Evolutionary conservation across 2,888 invertebrate genomes (phyloP), one percentile per base, ranked within the genome.

Genomic region (Furcula furcula): DNA sequence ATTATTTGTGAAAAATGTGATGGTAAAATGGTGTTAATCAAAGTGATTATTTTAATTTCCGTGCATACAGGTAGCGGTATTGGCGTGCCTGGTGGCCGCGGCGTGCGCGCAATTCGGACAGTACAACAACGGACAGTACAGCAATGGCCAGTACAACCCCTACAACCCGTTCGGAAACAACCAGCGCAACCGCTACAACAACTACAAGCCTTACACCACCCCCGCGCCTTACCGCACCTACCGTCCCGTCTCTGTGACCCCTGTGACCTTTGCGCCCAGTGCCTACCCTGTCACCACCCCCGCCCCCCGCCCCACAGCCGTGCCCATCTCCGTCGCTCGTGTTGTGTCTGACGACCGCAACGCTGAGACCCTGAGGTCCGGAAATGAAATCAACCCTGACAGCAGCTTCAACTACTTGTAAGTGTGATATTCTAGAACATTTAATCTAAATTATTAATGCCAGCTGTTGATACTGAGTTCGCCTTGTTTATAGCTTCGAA

Each of bases 371-470:
- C 37, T 90, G 29, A 82, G 65, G 43, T 78, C 62, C 51, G 79
- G 72, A 20, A 85, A 84, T 40, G 90, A 90, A 4, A 60, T 83
- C 38, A 77, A 77, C 55, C 85, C 87, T 30, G 91, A 91, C 46
- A 91, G 91, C 49, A 79, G 77, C 54, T 91, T 86, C 77, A 70
- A 56, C 62, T 91, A 90, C 73, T 81, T 65, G 91, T 91, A 65
- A 86, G 84, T 80, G 42, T n/a, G 5, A 12, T n/a, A 7, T n/a
- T 16, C 10, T 14, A 23, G 7, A 18, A 14, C 2, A 7, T 30
- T n/a, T n/a, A n/a, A n/a, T n/a, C n/a, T n/a, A n/a, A n/a, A n/a
- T n/a, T n/a, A n/a, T n/a, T n/a, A n/a, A n/a, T n/a, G n/a, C n/a
- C n/a, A n/a, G n/a, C n/a, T 21, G 10, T 21, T 2, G 2, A 2